These are phyloP conservation scores for Parascotia fuliginaria DNA, from an alignment of 2,888 invertebrate genomes.

Conservation along the genomic window DNA sequence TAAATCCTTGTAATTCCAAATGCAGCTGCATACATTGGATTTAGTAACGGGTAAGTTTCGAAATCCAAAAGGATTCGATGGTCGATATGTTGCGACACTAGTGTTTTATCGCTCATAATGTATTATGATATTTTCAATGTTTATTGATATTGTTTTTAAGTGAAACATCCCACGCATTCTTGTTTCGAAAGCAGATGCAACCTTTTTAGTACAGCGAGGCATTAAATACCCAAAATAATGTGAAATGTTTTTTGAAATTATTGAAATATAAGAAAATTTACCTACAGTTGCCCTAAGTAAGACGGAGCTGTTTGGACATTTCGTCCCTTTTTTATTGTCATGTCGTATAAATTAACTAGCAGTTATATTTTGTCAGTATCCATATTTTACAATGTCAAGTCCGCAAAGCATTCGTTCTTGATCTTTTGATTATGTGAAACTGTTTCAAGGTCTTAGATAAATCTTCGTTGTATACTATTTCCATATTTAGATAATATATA, in stretches of 20 bases:
- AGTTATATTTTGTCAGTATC: not conserved
- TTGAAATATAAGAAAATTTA: not conserved
- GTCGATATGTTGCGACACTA: conserved; percentile 18
- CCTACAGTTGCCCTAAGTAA: not conserved
- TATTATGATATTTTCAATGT: conserved; percentile 12
- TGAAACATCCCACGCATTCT: conserved; percentile 26
- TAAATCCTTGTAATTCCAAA: conserved; percentile 36
- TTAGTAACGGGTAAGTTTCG: conserved; percentile 25
- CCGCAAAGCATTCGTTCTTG: conserved; percentile 37
- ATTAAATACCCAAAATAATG: conserved; percentile 12
- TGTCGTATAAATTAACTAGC: conserved; percentile 24
- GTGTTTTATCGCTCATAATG: conserved; percentile 17
- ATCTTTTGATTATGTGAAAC: conserved; percentile 53
- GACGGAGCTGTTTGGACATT: not conserved
- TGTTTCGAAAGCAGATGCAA: conserved; percentile 30
- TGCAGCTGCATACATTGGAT: conserved; percentile 25
- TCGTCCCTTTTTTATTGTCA: not conserved
- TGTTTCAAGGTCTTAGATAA: conserved; percentile 49
- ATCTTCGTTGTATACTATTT: conserved; percentile 3
- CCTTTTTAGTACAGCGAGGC: conserved; percentile 16
- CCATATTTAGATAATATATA: not conserved
- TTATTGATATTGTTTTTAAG: conserved; percentile 18
- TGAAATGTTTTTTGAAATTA: conserved; percentile 10
- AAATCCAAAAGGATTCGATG: conserved; percentile 31
- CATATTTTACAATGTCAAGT: conserved; percentile 35